Percentiles rank a stretch among this genome's conserved stretches.
These are phyloP conservation scores for Otolemur crassicaudatus DNA, from an alignment of 2,797 vertebrate genomes.

Conservation along the genomic window DNA sequence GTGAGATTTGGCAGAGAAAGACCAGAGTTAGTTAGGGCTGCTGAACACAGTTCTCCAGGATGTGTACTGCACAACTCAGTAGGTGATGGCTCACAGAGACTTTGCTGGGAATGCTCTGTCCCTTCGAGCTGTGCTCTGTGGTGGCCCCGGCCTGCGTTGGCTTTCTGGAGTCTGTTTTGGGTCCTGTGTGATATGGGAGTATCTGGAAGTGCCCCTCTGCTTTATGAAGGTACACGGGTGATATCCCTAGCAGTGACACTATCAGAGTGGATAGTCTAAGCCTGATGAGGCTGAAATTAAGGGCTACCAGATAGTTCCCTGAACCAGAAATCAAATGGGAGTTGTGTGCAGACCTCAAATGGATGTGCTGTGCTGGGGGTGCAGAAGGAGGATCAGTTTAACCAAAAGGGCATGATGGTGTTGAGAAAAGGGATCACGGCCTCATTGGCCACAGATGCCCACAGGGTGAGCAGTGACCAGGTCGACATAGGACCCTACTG, in stretches of 20 bases:
- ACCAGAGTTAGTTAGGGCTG: neutral
- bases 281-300: neutral
- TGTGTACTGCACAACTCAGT: neutral
- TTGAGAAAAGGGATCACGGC: neutral
- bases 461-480: neutral
- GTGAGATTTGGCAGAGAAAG: neutral
- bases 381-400: neutral
- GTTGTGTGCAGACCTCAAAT: neutral
- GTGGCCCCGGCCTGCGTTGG: neutral
- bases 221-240: neutral
- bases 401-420: neutral
- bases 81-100: neutral
- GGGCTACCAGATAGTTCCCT: neutral
- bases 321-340: neutral
- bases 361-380: neutral
- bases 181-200: neutral
- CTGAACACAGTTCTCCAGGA: neutral
- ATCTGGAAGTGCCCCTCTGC: neutral
- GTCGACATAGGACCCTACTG: neutral
- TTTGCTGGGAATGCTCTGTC: neutral
- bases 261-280: neutral
- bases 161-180: constrained; percentile 39
- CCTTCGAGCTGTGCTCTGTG: neutral
- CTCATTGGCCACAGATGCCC: neutral
- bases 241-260: neutral